Base-by-base conservation (phyloP, 2,113 vertebrate genomes). In the Nothobranchius kuhntae region DNA sequence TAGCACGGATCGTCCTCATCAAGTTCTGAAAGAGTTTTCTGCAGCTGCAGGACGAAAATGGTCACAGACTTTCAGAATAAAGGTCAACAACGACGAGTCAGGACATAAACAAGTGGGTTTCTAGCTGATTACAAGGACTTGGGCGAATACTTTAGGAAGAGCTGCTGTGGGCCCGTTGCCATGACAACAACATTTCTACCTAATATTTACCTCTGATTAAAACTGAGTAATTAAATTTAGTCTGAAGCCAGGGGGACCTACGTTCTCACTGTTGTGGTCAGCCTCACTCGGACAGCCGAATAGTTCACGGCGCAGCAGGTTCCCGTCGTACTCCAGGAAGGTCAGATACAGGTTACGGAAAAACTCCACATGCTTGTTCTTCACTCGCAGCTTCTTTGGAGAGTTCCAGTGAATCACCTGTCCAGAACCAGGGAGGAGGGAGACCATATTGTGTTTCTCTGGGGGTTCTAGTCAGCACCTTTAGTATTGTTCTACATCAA, bases 361-460 rank as follows among this genome's bases (percentile, higher is more conserved):
- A 57, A 99, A 99, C 89, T 99, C 98, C 53, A 99, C 98, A 0
- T 99, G 98, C 79, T 99, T 99, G 93, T 99, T 99, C 90, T 99
- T 99, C 61, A 99, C 98, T 17, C 96, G 91, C 2, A 99, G 92
- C 77, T 99, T 99, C 91, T 99, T 99, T 1, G 98, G 98, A 11
- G 98, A 99, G 87, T 99, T 98, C 98, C 98, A 99, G 89, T 99
- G 98, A 84, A 99, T 99, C 68, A 99, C 98, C 98, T 99, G 87
- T 1, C 9, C 26, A 17, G 51, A 72, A 40, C 9, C 51, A 58
- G 54, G 67, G 10, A 9, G 17, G 1, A 35, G 11, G 52, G n/a
- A 30, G 30, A 40, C 6, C 38, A 40, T 40, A 4, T 40, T 8
- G 38, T 40, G 38, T 40, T 6, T 3, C 30, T 30, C 30, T 30